Evolutionary conservation across 2,888 invertebrate species (phyloP), one percentile per base, ranked within the genome.

Genomic region (Oscheius sp.): DNA sequence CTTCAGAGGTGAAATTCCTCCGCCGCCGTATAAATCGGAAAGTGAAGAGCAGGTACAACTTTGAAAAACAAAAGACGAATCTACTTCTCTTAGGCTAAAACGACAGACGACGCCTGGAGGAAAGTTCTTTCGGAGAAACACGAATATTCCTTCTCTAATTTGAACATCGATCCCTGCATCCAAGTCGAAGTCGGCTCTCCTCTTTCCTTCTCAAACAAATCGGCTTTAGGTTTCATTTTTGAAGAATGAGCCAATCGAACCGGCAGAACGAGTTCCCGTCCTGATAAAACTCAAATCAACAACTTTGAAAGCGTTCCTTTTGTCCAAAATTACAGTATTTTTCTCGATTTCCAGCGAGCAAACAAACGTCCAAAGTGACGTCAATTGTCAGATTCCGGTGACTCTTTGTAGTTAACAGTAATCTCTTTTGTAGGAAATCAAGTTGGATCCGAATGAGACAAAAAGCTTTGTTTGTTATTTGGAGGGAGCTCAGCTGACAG

Each of bases 91-190:
- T 67, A 75, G 75, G 45, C 71, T 3, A 20, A 33, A 12, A 10
- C 63, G 8, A 72, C 72, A 42, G 68, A 72, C 25, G 46, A 50
- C 23, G 52, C 66, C 48, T 77, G 74, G 75, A 58, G 66, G 37
- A 37, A 63, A n/a, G 68, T 67, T 3, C 37, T 77, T 3, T 10
- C 69, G 2, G 77, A 75, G n/a, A 63, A 53, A 4, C 71, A 70
- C 0, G 48, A 58, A 8, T 73, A 72, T 61, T 34, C 37, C 1
- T 53, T 78, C 1, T 65, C 69, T 33, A 71, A 67, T 0, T 66
- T 69, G 4, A 52, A 67, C 31, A 66, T 77, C n/a, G 73, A 77
- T 25, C 25, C 65, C 1, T 73, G 72, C 33, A 15, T 77, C 17
- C 42, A 61, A 25, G 27, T 45, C 17, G 61, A 61, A 20, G 61